Conservation (phyloP, 2,113 vertebrate genomes). For the Halichoerus grypus region DNA sequence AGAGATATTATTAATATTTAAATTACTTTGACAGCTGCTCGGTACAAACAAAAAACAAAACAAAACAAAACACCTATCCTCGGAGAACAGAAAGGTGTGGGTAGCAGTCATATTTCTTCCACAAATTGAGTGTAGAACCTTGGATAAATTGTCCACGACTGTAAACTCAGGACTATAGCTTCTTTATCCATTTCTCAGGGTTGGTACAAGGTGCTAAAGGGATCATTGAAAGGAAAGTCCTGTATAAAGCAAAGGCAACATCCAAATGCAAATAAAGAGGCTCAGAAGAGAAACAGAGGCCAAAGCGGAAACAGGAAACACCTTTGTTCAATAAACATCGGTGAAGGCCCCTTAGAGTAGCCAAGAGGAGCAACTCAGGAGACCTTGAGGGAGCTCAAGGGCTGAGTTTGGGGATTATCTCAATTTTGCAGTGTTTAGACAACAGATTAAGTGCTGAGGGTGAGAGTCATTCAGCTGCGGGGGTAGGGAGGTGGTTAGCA, state of each 20-base stretch:
- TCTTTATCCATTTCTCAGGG: neutral
- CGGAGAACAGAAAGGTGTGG: neutral
- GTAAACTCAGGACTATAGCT: neutral
- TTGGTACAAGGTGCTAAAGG: neutral
- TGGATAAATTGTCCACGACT: neutral
- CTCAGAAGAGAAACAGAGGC: neutral
- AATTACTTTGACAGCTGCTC: conserved; percentile 42
- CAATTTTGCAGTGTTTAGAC: neutral
- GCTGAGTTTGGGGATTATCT: neutral
- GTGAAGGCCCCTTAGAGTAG: neutral
- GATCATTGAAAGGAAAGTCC: neutral
- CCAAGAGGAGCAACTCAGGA: neutral
- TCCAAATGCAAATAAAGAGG: neutral
- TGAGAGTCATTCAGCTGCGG: neutral
- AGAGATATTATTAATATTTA: conserved; percentile 23
- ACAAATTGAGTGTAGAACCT: neutral
- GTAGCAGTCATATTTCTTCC: neutral
- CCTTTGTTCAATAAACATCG: neutral
- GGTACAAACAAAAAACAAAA: neutral
- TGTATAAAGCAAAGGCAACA: neutral
- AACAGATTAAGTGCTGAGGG: neutral
- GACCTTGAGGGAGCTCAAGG: too few species aligned
- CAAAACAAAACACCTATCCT: neutral
- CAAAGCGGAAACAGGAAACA: neutral
- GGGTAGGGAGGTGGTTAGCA: neutral